phyloP scores from a whole-genome alignment of 2,113 vertebrate genomes.

The Amphilophus citrinellus region DNA sequence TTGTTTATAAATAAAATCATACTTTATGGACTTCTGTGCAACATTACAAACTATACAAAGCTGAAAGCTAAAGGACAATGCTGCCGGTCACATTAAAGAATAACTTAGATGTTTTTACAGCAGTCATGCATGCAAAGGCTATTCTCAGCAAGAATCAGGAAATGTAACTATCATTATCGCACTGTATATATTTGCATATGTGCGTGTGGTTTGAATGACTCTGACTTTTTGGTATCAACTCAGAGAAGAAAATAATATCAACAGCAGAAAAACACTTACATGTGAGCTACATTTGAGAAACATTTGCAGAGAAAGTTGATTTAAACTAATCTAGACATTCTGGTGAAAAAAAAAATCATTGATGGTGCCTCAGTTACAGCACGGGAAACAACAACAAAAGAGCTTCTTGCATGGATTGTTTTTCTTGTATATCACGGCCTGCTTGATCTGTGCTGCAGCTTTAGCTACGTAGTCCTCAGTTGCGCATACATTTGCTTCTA shows the following conservation, averaged over 20 bases:
- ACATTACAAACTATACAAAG: not conserved
- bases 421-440: constrained; percentile 88
- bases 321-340: not conserved
- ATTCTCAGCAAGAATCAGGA: constrained; percentile 38
- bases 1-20: not conserved
- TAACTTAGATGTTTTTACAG: not conserved
- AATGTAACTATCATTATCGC: constrained; percentile 26
- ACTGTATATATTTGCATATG: constrained; percentile 46
- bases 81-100: not conserved
- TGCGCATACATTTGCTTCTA: constrained; percentile 87
- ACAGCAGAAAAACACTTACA: not conserved
- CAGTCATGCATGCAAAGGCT: not conserved
- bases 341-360: not conserved
- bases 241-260: not conserved
- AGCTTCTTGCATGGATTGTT: constrained; percentile 89
- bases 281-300: not conserved
- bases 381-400: constrained; percentile 92
- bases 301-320: not conserved
- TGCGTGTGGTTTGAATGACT: constrained; percentile 43
- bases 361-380: constrained; percentile 74
- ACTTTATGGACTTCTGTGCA: not conserved
- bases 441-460: constrained; percentile 84
- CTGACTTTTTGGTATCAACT: constrained; percentile 6
- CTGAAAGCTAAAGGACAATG: not conserved
- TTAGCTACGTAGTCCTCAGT: constrained; percentile 87